Evolutionary conservation across 2,113 vertebrate genomes (phyloP).

Genomic region (Macrotis lagotis): DNA sequence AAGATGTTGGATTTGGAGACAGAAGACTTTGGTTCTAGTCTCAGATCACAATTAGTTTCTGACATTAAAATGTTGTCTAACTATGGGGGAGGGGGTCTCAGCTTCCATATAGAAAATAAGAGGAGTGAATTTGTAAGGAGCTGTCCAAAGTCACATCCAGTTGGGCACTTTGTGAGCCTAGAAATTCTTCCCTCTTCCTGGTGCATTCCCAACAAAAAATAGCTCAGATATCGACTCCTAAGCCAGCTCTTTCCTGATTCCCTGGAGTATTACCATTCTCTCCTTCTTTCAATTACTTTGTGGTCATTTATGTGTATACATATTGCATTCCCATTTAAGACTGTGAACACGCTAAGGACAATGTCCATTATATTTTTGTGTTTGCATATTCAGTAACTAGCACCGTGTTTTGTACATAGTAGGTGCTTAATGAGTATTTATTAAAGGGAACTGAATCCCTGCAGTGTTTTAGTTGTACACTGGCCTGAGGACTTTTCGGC

Average conservation of each 20-base stretch:
- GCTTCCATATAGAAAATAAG: not conserved
- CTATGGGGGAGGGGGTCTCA: not conserved
- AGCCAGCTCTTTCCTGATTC: not conserved
- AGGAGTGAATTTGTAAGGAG: not conserved
- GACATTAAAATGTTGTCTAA: not conserved
- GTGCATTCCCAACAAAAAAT: not conserved
- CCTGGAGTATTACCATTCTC: not conserved
- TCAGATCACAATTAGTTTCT: not conserved
- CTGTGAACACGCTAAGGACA: not conserved
- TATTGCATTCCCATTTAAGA: not conserved
- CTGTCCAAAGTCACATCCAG: not conserved
- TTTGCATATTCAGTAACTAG: not conserved
- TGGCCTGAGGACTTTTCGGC: not conserved
- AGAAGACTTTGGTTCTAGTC: not conserved
- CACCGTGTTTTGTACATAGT: not conserved
- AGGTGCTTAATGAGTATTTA: not conserved
- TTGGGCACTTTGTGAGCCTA: not conserved
- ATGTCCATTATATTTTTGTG: not conserved
- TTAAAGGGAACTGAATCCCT: not conserved
- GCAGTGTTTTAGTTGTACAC: not conserved
- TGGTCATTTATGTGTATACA: not conserved
- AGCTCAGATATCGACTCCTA: not conserved
- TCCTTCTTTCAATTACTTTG: not conserved
- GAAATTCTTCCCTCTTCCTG: not conserved
- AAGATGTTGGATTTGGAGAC: not conserved